Evolutionary conservation across 2,113 vertebrate species (phyloP).

Genomic region (Delphinapterus leucas): DNA sequence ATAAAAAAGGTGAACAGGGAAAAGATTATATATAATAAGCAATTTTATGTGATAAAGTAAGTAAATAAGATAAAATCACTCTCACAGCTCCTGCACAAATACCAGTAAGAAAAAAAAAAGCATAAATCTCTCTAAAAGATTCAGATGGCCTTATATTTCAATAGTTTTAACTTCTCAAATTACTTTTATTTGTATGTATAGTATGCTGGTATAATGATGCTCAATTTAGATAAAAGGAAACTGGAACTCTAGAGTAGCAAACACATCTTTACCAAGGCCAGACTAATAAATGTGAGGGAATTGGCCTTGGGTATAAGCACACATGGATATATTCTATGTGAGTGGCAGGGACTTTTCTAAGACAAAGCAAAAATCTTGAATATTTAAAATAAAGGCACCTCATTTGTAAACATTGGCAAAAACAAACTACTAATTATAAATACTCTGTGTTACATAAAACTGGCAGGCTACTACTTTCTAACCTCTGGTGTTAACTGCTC

Average conservation of each 20-base stretch:
- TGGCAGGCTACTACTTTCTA: background rate
- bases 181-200: background rate
- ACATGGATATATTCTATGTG: background rate
- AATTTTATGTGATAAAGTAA: background rate
- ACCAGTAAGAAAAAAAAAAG: background rate
- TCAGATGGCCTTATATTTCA: background rate
- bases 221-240: background rate
- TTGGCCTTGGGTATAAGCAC: background rate
- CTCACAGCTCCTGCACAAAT: background rate
- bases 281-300: background rate
- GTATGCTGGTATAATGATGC: background rate
- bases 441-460: background rate
- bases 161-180: background rate
- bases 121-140: background rate
- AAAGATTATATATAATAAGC: background rate
- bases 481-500: background rate
- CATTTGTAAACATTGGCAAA: background rate
- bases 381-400: background rate
- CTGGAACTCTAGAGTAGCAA: background rate
- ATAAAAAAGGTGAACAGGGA: background rate
- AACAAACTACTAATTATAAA: background rate
- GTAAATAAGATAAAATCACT: slow-evolving; percentile 6
- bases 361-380: background rate
- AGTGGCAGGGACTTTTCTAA: background rate
- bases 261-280: background rate